These are phyloP conservation scores for Caenorhabditis sp. DNA, from an alignment of 2,888 invertebrate genomes.

Conservation along the genomic window DNA sequence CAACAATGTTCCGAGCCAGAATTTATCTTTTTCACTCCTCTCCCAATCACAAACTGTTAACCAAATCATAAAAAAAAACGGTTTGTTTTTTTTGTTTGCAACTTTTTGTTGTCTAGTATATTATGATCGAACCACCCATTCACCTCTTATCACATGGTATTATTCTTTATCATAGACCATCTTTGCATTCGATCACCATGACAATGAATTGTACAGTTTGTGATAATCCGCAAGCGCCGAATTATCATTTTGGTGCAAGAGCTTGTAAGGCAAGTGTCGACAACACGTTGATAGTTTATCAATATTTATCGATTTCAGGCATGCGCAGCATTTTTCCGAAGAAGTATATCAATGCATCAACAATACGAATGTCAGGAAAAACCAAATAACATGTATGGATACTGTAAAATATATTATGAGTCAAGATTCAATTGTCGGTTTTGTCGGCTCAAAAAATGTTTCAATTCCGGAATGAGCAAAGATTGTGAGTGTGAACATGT, in stretches of 20 bases:
- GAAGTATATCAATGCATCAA: slow-evolving; percentile 32
- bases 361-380: slow-evolving; percentile 28
- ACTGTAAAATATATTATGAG: slow-evolving; percentile 18
- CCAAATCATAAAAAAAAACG: too few relatives aligned
- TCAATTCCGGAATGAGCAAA: slow-evolving; percentile 22
- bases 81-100: too few relatives aligned
- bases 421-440: slow-evolving; percentile 30
- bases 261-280: slow-evolving; percentile 29
- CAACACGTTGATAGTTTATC: too few relatives aligned
- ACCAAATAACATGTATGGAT: background rate
- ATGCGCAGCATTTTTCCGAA: slow-evolving; percentile 37
- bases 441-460: slow-evolving; percentile 26
- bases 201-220: slow-evolving; percentile 31
- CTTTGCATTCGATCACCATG: background rate
- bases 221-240: slow-evolving; percentile 31
- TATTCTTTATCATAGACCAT: background rate
- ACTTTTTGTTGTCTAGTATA: background rate
- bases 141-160: background rate
- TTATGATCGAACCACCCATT: background rate
- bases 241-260: slow-evolving; percentile 39
- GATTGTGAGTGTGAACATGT: slow-evolving; percentile 34
- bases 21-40: too few relatives aligned
- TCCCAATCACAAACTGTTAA: too few relatives aligned
- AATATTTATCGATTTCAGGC: slow-evolving; percentile 10
- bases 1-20: too few relatives aligned